Base-by-base conservation (phyloP, 2,113 vertebrate genomes). In the Sapajus apella region DNA sequence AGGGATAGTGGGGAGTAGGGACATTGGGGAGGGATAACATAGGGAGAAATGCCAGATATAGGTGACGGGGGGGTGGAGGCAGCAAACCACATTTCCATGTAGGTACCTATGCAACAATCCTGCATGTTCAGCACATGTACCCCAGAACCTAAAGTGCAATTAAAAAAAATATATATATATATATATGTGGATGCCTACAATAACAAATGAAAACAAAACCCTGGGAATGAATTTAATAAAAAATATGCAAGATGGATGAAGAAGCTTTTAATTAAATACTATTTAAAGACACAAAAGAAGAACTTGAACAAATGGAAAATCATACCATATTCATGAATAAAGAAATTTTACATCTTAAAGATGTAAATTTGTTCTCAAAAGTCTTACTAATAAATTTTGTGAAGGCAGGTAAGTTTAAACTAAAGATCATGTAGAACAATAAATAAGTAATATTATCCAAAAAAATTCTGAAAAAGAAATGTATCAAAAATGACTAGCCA, bases 381-480 rank as follows among this genome's bases (percentile, higher is more conserved):
- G 73, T 96, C 90, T 37, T 52, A 56, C 21, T 35, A 95, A 55
- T 55, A 40, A 52, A 58, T 85, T 45, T 47, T 3, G 13, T 40
- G 17, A 8, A 5, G 64, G 30, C 55, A 95, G 23, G 35, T 58
- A 81, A 94, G 18, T 84, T 80, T 84, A 95, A 94, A 43, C 32
- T 94, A n/a, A 86, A 83, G 30, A 81, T 94, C n/a, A 90, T 45
- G 66, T 77, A 20, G 64, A 86, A 95, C 18, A 94, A 90, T 81
- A 96, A 90, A 80, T 70, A 75, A 75, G 12, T 32, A 96, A 92
- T 50, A 92, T 75, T 45, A 89, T 52, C 40, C 52, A 89, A 25
- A 52, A 92, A 94, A 91, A 30, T 64, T 80, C 21, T 84, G 55
- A 61, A 45, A 64, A 79, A 68, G 7, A 83, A 92, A 77, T 13